Conservation (phyloP, 2,888 invertebrate species). For the Acronicta alni region DNA sequence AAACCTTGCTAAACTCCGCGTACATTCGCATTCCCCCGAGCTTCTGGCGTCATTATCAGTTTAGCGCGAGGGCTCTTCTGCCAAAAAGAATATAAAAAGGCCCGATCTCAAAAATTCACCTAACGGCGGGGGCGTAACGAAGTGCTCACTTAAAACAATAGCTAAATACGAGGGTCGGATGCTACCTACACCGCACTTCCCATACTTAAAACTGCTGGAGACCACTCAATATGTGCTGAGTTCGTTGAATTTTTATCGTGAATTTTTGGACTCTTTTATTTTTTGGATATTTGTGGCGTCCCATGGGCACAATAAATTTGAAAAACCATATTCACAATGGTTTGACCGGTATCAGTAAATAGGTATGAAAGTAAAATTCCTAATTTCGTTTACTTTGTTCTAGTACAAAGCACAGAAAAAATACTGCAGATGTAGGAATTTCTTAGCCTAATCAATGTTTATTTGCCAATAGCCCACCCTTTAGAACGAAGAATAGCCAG, state of each 20-base stretch:
- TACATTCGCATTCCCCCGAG: conserved; percentile 66
- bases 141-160: conserved; percentile 89
- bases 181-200: conserved; percentile 75
- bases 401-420: conserved; percentile 8
- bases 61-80: conserved; percentile 80
- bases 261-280: conserved; percentile 80
- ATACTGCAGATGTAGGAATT: conserved; percentile 16
- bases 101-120: conserved; percentile 79
- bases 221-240: conserved; percentile 87
- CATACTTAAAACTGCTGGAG: conserved; percentile 78
- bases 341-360: neutral
- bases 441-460: conserved; percentile 72
- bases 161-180: conserved; percentile 85
- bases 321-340: neutral
- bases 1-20: conserved; percentile 73
- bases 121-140: conserved; percentile 86
- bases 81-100: conserved; percentile 79
- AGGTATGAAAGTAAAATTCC: conserved; percentile 15
- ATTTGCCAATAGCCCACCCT: conserved; percentile 66
- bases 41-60: conserved; percentile 85
- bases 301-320: conserved; percentile 75
- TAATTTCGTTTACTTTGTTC: neutral
- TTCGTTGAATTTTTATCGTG: conserved; percentile 82
- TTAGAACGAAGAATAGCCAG: conserved; percentile 77
- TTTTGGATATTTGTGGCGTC: conserved; percentile 80